A percentile compares a stretch with the other conserved stretches of the same genome.
These are phyloP conservation scores for Aviceda subcristata DNA, from an alignment of 2,113 vertebrate species.

Conservation along the genomic window DNA sequence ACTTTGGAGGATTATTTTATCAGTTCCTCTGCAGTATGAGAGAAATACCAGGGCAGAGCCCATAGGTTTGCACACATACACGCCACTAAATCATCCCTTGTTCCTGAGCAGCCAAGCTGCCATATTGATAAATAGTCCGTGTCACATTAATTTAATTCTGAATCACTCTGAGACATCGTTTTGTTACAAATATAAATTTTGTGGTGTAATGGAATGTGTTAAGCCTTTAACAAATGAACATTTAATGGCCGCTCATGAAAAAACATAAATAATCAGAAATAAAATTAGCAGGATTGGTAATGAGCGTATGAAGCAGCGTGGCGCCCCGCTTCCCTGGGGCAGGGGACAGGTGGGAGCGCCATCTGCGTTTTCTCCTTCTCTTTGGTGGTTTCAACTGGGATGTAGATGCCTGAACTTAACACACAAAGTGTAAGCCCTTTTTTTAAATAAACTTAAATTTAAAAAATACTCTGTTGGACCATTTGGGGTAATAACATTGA, in stretches of 20 bases:
- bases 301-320: background rate
- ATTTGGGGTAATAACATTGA: background rate
- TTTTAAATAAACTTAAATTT: background rate
- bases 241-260: slow-evolving; percentile 62
- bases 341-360: slow-evolving; percentile 8
- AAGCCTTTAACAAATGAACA: slow-evolving; percentile 70
- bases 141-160: slow-evolving; percentile 71
- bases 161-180: slow-evolving; percentile 68
- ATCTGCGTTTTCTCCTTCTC: background rate
- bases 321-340: background rate
- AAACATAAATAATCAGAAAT: slow-evolving; percentile 65
- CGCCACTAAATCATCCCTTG: slow-evolving; percentile 63
- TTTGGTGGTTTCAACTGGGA: background rate
- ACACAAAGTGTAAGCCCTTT: background rate
- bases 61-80: slow-evolving; percentile 57
- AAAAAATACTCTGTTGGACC: background rate
- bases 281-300: slow-evolving; percentile 56
- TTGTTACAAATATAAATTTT: slow-evolving; percentile 70
- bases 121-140: slow-evolving; percentile 64
- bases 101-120: slow-evolving; percentile 49
- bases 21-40: slow-evolving; percentile 64
- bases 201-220: slow-evolving; percentile 71
- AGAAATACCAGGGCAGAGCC: slow-evolving; percentile 63
- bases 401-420: background rate
- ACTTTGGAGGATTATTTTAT: slow-evolving; percentile 74